Evolutionary conservation across 30 jellyfish, hydroid and myxozoan genomes (phyloP), one percentile per base, ranked within the genome.

Genomic region (Nemopilema nomurai): DNA sequence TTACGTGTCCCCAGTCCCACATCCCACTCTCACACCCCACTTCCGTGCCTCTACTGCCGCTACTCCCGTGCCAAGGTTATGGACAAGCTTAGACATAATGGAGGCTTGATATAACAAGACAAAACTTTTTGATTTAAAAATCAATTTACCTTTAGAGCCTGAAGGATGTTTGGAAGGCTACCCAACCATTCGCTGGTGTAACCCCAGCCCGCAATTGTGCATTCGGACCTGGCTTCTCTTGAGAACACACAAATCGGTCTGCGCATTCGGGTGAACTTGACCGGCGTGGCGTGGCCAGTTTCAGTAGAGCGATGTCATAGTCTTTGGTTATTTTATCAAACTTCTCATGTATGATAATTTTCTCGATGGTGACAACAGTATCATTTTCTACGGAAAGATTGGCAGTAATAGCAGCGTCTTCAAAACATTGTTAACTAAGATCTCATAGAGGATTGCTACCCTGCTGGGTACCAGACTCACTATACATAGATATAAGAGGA

Each of bases 131-230:
- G 29, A 22, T 1, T 63, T 1, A 6, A 49, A 25, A 13, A 13
- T 22, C 16, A 30, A 51, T 20, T 28, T 74, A 83, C 91, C 86
- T 83, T 70, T 9, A 83, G 86, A 50, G 78, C 84, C 57, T 74
- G 91, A 1, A 83, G 80, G 21, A 62, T 30, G 17, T 71, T 73
- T 17, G 91, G 91, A 26, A 74, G 41, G 8, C 84, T 28, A 16
- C 71, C 76, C 68, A 67, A 18, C 33, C 57, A 20, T 62, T 83
- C 88, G 51, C 50, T 71, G n/a, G 49, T 64, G 70, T 66, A 62
- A 16, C 95, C 95, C 95, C 95, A 86, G 6, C 95, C 95, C 23
- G 95, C 95, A 24, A 86, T 85, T 28, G 31, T 49, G 73, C 95
- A 86, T 16, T 68, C 69, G 13, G 77, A 41, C 1, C 85, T 86